Evolutionary conservation across 2,113 vertebrate species (phyloP).

Genomic region (Amphiprion percula): DNA sequence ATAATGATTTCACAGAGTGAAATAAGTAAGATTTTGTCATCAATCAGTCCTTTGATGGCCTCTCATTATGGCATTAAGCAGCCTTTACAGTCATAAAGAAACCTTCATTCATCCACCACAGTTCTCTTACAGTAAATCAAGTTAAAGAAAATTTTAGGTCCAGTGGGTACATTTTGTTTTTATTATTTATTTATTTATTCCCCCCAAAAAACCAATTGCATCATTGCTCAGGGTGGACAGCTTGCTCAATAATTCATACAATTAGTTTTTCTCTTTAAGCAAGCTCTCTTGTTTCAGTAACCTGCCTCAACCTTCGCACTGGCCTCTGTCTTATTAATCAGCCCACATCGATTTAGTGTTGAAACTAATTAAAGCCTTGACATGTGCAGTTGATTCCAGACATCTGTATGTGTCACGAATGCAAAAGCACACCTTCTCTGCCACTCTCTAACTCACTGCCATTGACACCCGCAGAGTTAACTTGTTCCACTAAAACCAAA

Average conservation of each 20-base stretch:
- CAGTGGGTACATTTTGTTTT: conserved; percentile 46
- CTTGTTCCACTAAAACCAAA: conserved; percentile 43
- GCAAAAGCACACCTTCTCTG: conserved; percentile 55
- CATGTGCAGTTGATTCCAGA: conserved; percentile 82
- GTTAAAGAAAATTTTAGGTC: conserved; percentile 54
- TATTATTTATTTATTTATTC: conserved; percentile 60
- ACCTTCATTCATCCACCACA: conserved; percentile 29
- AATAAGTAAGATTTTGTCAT: conserved; percentile 11
- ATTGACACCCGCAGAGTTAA: conserved; percentile 45
- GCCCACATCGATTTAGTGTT: conserved; percentile 79
- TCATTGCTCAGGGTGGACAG: conserved; percentile 78
- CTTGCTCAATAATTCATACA: conserved; percentile 84
- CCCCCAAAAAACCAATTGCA: conserved; percentile 56
- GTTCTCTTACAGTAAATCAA: conserved; percentile 47
- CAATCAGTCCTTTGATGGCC: conserved; percentile 25
- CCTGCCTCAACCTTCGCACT: conserved; percentile 73
- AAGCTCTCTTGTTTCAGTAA: conserved; percentile 81
- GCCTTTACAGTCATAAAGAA: conserved; percentile 33
- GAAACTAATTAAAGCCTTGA: conserved; percentile 82
- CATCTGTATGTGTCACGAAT: conserved; percentile 79
- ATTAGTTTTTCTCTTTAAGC: conserved; percentile 83
- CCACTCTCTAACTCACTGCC: conserved; percentile 60
- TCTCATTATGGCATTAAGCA: conserved; percentile 47
- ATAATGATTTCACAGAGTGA: conserved; percentile 45
- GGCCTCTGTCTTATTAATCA: conserved; percentile 82